Base-by-base conservation (phyloP, 2,797 vertebrate genomes). In the Parambassis ranga region DNA sequence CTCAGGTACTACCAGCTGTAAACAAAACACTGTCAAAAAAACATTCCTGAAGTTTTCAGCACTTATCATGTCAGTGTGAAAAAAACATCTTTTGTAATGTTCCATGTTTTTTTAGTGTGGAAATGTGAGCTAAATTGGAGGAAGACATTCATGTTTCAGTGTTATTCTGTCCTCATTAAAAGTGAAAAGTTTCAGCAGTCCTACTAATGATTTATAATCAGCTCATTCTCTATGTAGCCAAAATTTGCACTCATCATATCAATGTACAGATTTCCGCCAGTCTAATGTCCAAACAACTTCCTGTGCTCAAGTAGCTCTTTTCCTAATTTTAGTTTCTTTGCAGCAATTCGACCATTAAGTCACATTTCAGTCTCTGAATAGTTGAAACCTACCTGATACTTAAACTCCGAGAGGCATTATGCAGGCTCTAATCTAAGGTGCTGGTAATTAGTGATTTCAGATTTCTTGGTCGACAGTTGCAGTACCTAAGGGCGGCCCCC, bases 11-110 rank as follows among this genome's bases (percentile, higher is more conserved):
- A 59, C 4, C 1, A 19, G 41, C 9, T 31, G 8, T n/a, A 16
- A 63, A 68, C 2, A 46, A 58, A 55, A 65, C 36, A 57, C 36
- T 13, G 22, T 42, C 5, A 14, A n/a, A 30, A 39, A 39, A n/a
- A n/a, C n/a, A n/a, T n/a, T n/a, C n/a, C n/a, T n/a, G n/a, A n/a
- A n/a, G n/a, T n/a, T n/a, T n/a, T n/a, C n/a, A n/a, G n/a, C n/a
- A n/a, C n/a, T 41, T 57, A 39, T 65, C 22, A n/a, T 46, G 13
- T 22, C 11, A 6, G 13, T 38, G 20, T 37, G 35, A 48, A 31
- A 62, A n/a, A n/a, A n/a, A n/a, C n/a, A n/a, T 56, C 3, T 41
- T 19, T 26, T 8, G 2, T 36, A 39, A 30, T 31, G 32, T 3
- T 23, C 19, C 23, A 49, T 56, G 13, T 62, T 23, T 11, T 1